Percentiles rank a stretch among this genome's conserved stretches.
Conservation (phyloP, 2,797 vertebrate genomes). For the Gallinago solitaria region DNA sequence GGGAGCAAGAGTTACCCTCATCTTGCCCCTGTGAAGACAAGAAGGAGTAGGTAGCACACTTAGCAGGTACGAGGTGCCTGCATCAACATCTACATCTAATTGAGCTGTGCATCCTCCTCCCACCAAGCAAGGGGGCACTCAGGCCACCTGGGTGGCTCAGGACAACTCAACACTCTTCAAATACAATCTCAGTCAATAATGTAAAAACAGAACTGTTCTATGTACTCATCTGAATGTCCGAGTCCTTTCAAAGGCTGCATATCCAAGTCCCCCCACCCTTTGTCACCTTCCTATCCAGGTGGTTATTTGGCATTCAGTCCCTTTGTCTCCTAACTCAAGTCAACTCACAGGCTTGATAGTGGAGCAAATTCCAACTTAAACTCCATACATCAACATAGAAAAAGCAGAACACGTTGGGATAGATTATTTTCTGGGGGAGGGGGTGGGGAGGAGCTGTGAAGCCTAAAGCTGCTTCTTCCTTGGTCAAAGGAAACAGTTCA, state of each 20-base stretch:
- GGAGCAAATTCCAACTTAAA: slow-evolving; percentile 41
- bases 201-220: not conserved
- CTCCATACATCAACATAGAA: slow-evolving; percentile 8
- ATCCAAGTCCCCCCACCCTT: not conserved
- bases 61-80: not conserved
- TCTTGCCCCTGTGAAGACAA: not conserved
- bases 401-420: not conserved
- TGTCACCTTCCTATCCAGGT: not conserved
- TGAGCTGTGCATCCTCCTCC: not conserved
- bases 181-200: not conserved
- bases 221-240: not conserved
- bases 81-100: not conserved
- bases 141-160: not conserved
- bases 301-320: slow-evolving; percentile 5
- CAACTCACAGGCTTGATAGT: not conserved
- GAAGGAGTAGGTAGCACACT: not conserved
- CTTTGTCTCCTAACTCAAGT: slow-evolving; percentile 35
- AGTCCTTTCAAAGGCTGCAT: not conserved
- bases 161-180: not conserved
- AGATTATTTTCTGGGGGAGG: not conserved
- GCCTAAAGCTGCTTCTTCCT: not conserved
- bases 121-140: not conserved
- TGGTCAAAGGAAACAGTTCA: not conserved
- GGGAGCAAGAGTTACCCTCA: not conserved
- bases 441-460: not conserved